Conservation (phyloP, 37 sponge, comb jelly and placozoan genomes). For the Spongia lamella region DNA sequence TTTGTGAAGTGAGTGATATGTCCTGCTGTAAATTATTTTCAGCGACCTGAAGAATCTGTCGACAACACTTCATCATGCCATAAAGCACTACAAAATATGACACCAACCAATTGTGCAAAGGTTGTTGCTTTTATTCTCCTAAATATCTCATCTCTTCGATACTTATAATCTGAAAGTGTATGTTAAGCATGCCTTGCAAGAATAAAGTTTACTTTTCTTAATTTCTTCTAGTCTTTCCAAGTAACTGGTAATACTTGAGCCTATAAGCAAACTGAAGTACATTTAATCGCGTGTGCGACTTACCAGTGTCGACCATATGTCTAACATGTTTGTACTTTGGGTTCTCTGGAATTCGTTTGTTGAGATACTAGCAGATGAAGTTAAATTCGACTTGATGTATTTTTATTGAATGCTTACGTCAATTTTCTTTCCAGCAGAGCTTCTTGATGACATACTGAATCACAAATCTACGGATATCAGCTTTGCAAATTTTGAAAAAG, state of each 20-base stretch:
- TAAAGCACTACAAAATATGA: no score
- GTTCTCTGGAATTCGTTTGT: slow-evolving; percentile 90
- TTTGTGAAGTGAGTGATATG: no score
- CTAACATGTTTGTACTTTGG: slow-evolving; percentile 91
- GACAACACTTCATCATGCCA: no score
- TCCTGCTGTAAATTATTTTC: no score
- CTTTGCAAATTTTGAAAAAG: no score
- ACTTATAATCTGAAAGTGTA: slow-evolving; percentile 74
- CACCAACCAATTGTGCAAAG: slow-evolving; percentile 92
- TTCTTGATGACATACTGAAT: no score
- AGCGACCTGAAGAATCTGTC: no score
- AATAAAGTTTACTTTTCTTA: slow-evolving; percentile 60
- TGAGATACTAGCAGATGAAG: slow-evolving; percentile 40
- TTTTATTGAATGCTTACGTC: no score
- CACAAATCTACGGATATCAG: no score
- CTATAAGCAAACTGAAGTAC: slow-evolving; percentile 20
- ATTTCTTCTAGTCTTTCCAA: slow-evolving; percentile 80
- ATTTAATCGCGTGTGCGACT: neutral
- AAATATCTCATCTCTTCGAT: slow-evolving; percentile 94
- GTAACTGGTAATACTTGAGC: slow-evolving; percentile 72
- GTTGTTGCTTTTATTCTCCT: slow-evolving; percentile 90
- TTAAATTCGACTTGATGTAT: neutral
- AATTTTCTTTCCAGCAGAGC: no score
- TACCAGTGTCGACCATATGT: slow-evolving; percentile 83
- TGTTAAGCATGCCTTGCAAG: neutral